Percentiles rank a stretch among this genome's conserved stretches.
Conservation (phyloP, 1,140 invertebrate species). For the Hylaeus volcanicus region DNA sequence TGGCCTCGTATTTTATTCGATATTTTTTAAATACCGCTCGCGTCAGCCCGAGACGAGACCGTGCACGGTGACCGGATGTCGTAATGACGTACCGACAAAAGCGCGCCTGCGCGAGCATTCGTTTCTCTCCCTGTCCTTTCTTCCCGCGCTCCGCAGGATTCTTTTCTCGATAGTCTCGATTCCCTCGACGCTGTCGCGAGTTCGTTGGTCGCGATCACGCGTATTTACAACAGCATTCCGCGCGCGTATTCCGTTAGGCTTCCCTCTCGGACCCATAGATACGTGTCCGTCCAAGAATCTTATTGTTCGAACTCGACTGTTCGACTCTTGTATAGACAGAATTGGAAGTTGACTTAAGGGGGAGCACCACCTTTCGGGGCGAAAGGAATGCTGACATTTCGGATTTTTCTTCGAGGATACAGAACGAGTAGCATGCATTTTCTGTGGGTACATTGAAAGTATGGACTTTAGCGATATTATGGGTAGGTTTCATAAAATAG, state of each 20-base stretch:
- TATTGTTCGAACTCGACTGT: too few relatives aligned
- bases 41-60: conserved; percentile 42
- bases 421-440: too few relatives aligned
- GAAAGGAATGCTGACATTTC: too few relatives aligned
- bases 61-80: conserved; percentile 58
- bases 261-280: not conserved
- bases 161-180: conserved; percentile 35
- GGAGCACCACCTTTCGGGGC: too few relatives aligned
- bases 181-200: conserved; percentile 39
- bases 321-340: too few relatives aligned
- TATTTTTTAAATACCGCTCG: conserved; percentile 63
- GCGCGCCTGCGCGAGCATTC: conserved; percentile 31
- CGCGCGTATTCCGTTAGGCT: conserved; percentile 6
- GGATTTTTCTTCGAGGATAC: too few relatives aligned
- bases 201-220: conserved; percentile 28
- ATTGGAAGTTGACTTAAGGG: too few relatives aligned
- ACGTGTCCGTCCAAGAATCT: not conserved
- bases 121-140: conserved; percentile 21
- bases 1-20: conserved; percentile 56
- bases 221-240: conserved; percentile 18
- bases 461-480: too few relatives aligned
- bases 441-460: too few relatives aligned
- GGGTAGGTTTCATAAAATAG: too few relatives aligned
- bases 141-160: conserved; percentile 24
- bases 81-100: conserved; percentile 65